Evolutionary conservation across 2,888 invertebrate genomes (phyloP).

Genomic region (Hydroisotoma schaefferi): DNA sequence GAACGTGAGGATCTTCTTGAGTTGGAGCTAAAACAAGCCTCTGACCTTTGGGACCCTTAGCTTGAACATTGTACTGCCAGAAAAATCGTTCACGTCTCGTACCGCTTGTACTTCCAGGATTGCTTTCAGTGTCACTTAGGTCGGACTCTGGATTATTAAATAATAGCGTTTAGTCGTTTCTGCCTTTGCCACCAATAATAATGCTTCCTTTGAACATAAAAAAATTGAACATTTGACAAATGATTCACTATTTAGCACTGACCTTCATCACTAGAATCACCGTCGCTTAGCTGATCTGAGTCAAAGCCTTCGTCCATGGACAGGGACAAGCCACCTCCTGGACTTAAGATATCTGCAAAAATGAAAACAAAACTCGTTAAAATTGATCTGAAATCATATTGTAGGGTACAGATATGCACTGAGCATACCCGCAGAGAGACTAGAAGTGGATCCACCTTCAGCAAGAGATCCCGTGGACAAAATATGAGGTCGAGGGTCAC

Average conservation of each 20-base stretch:
- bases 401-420: neutral
- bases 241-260: neutral
- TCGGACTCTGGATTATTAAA: constrained; percentile 42
- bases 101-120: constrained; percentile 45
- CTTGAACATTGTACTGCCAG: constrained; percentile 99
- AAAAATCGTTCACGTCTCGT: constrained; percentile 70
- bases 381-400: constrained; percentile 1
- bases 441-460: constrained; percentile 60
- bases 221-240: neutral
- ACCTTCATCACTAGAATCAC: constrained; percentile 49
- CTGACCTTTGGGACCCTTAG: constrained; percentile 95
- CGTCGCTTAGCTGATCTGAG: constrained; percentile 49
- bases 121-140: constrained; percentile 48
- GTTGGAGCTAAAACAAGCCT: constrained; percentile 77
- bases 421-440: constrained; percentile 40
- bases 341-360: constrained; percentile 70
- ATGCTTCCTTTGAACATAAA: no score
- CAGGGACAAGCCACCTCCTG: constrained; percentile 56
- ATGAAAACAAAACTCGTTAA: neutral
- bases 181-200: no score
- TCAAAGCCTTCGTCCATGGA: constrained; percentile 62
- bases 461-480: constrained; percentile 76
- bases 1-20: constrained; percentile 84
- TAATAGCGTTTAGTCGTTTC: neutral
- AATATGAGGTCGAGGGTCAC: constrained; percentile 81